A percentile compares a stretch with the other conserved stretches of the same genome.
These are phyloP conservation scores for Ligdia adustata DNA, from an alignment of 2,888 invertebrate species.

Conservation along the genomic window DNA sequence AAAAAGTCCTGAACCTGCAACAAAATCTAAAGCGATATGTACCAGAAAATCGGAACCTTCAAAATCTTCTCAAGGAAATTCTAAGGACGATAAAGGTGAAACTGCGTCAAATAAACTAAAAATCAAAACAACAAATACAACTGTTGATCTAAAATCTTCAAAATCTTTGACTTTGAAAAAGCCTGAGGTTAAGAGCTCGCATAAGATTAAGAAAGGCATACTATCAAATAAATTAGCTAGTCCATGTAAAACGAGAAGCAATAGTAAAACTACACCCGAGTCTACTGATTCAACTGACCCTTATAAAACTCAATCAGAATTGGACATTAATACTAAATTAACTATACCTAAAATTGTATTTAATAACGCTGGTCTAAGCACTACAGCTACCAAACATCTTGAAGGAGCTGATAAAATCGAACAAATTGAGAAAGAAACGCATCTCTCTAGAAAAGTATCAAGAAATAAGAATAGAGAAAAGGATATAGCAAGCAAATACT, in stretches of 20 bases:
- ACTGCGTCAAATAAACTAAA: too few relatives aligned
- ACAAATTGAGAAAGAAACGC: conserved; percentile 32
- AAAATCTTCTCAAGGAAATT: too few relatives aligned
- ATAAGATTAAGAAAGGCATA: conserved; percentile 5
- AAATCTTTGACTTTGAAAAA: conserved; percentile 22
- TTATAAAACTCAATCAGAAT: too few relatives aligned
- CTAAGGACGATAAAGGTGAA: too few relatives aligned
- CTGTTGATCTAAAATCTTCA: conserved; percentile 23
- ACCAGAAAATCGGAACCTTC: too few relatives aligned
- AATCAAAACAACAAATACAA: too few relatives aligned
- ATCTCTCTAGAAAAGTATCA: conserved; percentile 49
- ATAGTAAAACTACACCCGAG: conserved; percentile 9
- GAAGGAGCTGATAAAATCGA: too few relatives aligned
- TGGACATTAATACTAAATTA: background rate
- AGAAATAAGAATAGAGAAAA: conserved; percentile 46
- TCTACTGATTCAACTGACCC: too few relatives aligned
- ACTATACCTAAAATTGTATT: background rate
- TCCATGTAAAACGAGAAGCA: conserved; percentile 32
- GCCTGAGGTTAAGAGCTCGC: too few relatives aligned
- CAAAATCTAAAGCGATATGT: too few relatives aligned
- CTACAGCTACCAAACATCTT: too few relatives aligned
- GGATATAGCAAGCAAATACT: conserved; percentile 60
- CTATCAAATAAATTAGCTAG: conserved; percentile 10
- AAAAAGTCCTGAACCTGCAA: conserved; percentile 16
- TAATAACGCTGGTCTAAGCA: too few relatives aligned